Evolutionary conservation across 2,797 vertebrate genomes (phyloP).

Genomic region (Remorina albescens): DNA sequence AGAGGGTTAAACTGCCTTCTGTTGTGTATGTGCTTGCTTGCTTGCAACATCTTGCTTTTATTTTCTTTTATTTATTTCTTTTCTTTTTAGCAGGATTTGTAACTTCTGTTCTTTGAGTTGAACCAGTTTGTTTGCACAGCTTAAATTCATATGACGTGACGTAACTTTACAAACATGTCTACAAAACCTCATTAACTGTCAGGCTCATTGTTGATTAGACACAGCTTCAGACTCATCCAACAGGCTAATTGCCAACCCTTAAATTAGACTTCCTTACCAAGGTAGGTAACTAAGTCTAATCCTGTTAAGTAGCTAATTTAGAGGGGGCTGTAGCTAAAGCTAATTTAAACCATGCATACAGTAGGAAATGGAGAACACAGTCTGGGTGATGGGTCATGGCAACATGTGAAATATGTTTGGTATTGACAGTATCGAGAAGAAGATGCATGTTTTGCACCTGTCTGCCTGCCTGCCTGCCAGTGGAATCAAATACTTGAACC

Average conservation of each 20-base stretch:
- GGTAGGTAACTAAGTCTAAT: conserved; percentile 73
- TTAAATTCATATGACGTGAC: conserved; percentile 36
- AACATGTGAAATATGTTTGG: neutral
- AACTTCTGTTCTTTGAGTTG: neutral
- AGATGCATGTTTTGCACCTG: neutral
- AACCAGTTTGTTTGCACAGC: conserved; percentile 16
- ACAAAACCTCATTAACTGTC: conserved; percentile 60
- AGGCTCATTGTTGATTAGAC: conserved; percentile 69
- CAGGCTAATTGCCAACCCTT: conserved; percentile 65
- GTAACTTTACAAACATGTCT: conserved; percentile 58
- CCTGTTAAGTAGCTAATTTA: conserved; percentile 75
- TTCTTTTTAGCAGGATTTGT: neutral
- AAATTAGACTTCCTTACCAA: conserved; percentile 70
- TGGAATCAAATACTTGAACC: conserved; percentile 45
- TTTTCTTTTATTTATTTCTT: neutral
- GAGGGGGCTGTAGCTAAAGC: conserved; percentile 60
- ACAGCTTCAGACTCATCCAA: conserved; percentile 67
- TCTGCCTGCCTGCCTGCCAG: neutral
- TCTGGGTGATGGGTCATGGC: conserved; percentile 8
- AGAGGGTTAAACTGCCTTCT: neutral
- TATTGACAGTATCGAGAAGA: neutral
- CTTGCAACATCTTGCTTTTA: neutral
- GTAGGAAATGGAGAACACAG: conserved; percentile 36
- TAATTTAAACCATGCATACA: conserved; percentile 36
- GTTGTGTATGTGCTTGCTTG: too few relatives aligned